These are phyloP conservation scores for Contarinia nasturtii DNA, from an alignment of 1,140 invertebrate species.

Conservation along the genomic window DNA sequence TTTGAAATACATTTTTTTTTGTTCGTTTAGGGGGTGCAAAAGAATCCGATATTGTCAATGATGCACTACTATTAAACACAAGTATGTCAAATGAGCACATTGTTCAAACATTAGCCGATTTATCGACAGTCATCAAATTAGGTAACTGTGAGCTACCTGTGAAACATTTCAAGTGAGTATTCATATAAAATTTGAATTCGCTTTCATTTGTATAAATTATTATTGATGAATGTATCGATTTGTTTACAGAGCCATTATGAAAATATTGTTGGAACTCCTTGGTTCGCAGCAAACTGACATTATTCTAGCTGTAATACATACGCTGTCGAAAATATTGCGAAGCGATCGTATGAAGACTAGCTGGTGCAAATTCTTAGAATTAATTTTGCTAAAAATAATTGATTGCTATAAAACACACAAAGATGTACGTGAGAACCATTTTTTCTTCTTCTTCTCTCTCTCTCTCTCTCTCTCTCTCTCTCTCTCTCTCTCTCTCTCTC, in stretches of 20 bases:
- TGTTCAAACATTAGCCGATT: slow-evolving; percentile 19
- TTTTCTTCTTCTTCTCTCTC: no score
- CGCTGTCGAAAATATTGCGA: slow-evolving; percentile 63
- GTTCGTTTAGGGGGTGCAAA: slow-evolving; percentile 16
- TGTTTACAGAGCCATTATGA: slow-evolving; percentile 47
- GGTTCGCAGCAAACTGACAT: slow-evolving; percentile 43
- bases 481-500: no score
- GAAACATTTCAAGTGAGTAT: slow-evolving; percentile 32
- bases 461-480: no score
- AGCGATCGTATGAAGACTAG: slow-evolving; percentile 48
- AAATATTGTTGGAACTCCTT: slow-evolving; percentile 52
- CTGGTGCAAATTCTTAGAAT: slow-evolving; percentile 71
- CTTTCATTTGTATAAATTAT: no score
- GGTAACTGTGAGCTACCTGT: slow-evolving; percentile 27
- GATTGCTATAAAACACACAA: slow-evolving; percentile 61
- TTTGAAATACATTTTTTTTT: slow-evolving; percentile 4
- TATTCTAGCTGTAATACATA: slow-evolving; percentile 50
- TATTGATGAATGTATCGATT: no score
- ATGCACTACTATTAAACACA: slow-evolving; percentile 17
- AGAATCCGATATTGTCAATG: slow-evolving; percentile 25
- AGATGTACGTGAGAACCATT: slow-evolving; percentile 49
- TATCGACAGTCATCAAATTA: slow-evolving; percentile 24
- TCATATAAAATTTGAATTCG: neutral
- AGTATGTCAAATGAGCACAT: slow-evolving; percentile 15
- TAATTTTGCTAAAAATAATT: slow-evolving; percentile 71